These are phyloP conservation scores for Oscheius sp. DNA, from an alignment of 2,888 invertebrate species.

Conservation along the genomic window DNA sequence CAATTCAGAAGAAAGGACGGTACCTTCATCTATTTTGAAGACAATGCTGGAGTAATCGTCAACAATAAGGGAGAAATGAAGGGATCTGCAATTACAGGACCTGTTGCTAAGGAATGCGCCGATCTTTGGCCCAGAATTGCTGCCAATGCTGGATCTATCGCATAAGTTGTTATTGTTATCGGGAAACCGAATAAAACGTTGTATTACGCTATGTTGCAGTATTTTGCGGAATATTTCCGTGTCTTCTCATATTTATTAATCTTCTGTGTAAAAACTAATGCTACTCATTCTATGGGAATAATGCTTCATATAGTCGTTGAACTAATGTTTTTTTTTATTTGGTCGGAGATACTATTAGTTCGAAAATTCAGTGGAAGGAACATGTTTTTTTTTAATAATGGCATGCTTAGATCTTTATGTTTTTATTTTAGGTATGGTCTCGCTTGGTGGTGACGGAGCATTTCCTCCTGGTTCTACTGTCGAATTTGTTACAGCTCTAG, in stretches of 20 bases:
- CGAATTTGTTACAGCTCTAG: conserved; percentile 37
- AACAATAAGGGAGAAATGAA: conserved; percentile 99
- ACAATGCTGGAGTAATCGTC: conserved; percentile 92
- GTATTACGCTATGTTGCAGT: not conserved
- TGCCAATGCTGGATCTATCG: conserved; percentile 97
- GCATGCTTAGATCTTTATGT: no score
- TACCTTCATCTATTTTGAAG: conserved; percentile 98
- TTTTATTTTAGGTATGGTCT: no score
- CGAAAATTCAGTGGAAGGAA: no score
- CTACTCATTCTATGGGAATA: not conserved
- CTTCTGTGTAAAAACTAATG: no score
- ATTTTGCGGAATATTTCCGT: no score
- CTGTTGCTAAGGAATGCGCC: conserved; percentile 99
- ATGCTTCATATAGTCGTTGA: no score
- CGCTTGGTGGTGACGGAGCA: conserved; percentile 28
- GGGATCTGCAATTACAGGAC: conserved; percentile 97
- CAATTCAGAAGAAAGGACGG: conserved; percentile 99
- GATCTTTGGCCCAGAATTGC: conserved; percentile 99
- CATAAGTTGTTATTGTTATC: conserved; percentile 75
- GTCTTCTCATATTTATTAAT: no score
- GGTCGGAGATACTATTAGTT: no score
- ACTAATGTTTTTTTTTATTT: no score
- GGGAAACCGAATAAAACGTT: conserved; percentile 30
- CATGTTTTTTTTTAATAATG: no score
- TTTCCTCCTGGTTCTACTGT: conserved; percentile 41